These are phyloP conservation scores for Laterallus jamaicensis DNA, from an alignment of 2,113 vertebrate species.

Conservation along the genomic window DNA sequence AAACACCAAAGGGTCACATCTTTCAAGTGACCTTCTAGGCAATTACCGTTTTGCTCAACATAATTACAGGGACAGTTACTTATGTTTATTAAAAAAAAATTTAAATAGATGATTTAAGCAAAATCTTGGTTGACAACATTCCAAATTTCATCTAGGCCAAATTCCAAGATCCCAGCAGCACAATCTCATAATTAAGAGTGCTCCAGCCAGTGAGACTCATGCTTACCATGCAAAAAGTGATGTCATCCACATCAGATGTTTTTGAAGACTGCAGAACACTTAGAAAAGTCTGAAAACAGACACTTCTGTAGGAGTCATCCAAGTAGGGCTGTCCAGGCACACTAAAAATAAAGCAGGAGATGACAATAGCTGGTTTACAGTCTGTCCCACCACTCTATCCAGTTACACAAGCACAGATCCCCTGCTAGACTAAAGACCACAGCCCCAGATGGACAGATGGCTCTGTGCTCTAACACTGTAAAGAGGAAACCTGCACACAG, in stretches of 20 bases:
- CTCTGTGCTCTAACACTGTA: background rate
- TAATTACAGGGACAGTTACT: background rate
- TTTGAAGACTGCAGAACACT: conserved; percentile 84
- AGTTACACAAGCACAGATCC: background rate
- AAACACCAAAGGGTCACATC: background rate
- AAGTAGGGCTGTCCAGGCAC: conserved; percentile 87
- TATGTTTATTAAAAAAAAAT: background rate
- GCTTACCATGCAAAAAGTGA: conserved; percentile 89
- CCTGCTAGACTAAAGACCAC: background rate
- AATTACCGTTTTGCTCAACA: background rate
- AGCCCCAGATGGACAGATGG: background rate
- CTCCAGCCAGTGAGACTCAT: background rate
- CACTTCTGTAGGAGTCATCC: conserved; percentile 85
- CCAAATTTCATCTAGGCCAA: background rate
- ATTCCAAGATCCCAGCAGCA: background rate
- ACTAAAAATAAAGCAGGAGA: conserved; percentile 66
- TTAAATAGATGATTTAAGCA: background rate
- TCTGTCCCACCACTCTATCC: background rate
- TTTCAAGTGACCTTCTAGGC: background rate
- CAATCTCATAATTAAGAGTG: background rate
- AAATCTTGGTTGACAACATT: background rate
- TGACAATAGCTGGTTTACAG: background rate
- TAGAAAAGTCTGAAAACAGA: conserved; percentile 87
- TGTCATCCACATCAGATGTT: conserved; percentile 82
- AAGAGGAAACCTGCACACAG: background rate